phyloP scores from a whole-genome alignment of 2,797 vertebrate genomes.

The Crypturellus tataupa region DNA sequence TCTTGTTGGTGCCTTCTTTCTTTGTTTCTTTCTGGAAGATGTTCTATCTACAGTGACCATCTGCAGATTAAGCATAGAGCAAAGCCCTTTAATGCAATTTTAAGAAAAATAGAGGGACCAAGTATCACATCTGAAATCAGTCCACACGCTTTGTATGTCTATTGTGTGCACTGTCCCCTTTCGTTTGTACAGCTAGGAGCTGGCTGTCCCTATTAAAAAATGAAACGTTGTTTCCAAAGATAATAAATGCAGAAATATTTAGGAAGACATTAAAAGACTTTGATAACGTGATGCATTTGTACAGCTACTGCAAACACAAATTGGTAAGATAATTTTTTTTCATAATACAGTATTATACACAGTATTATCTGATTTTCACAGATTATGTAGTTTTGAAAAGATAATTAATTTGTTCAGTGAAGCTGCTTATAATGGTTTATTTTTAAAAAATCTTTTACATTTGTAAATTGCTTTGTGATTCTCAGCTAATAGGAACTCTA shows the following conservation, averaged over 20 bases:
- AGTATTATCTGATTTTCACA: not conserved
- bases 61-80: not conserved
- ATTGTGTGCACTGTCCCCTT: not conserved
- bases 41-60: not conserved
- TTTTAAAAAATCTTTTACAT: not conserved
- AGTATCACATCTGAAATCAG: not conserved
- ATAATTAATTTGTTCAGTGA: not conserved
- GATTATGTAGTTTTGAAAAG: not conserved
- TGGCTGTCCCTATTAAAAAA: not conserved
- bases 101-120: not conserved
- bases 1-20: not conserved
- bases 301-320: not conserved
- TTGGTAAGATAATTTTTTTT: not conserved
- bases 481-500: not conserved
- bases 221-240: not conserved
- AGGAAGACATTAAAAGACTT: not conserved
- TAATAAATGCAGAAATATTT: not conserved
- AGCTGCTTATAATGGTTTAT: not conserved
- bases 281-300: not conserved
- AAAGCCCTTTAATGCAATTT: not conserved
- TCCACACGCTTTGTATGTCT: not conserved
- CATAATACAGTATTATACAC: not conserved
- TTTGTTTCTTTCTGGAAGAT: not conserved
- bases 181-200: not conserved
- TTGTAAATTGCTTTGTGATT: slow-evolving; percentile 18